Conservation (phyloP, 2,113 vertebrate species). For the Colistium nudipinnis region DNA sequence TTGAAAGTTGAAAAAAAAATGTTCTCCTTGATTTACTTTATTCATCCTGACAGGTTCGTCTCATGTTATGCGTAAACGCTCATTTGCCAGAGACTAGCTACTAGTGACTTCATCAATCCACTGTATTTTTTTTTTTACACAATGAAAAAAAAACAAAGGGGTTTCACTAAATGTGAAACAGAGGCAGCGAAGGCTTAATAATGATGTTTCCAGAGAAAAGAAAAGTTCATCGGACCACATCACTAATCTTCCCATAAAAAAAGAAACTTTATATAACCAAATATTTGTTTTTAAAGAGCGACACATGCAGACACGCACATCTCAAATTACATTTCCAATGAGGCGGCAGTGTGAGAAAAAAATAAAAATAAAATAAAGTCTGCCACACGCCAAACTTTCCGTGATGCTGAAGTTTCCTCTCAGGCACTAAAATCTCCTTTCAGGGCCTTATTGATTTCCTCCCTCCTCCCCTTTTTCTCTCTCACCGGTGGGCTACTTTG, state of each 20-base stretch:
- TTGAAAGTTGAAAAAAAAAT: too few species aligned
- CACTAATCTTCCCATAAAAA: slow-evolving; percentile 5
- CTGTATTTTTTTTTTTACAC: too few species aligned
- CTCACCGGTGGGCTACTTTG: slow-evolving; percentile 44
- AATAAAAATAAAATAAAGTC: too few species aligned
- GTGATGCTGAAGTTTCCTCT: slow-evolving; percentile 8
- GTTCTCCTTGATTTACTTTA: too few species aligned
- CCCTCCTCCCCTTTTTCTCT: slow-evolving; percentile 31
- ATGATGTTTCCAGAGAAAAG: slow-evolving; percentile 20
- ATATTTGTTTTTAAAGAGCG: slow-evolving; percentile 57
- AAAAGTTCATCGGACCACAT: slow-evolving; percentile 17
- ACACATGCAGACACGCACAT: slow-evolving; percentile 8
- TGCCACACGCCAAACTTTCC: slow-evolving; percentile 25
- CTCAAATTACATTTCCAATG: slow-evolving; percentile 39
- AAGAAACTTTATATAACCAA: neutral
- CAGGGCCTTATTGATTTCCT: slow-evolving; percentile 42
- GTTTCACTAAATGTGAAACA: too few species aligned
- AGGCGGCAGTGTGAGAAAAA: slow-evolving; percentile 33
- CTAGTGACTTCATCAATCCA: too few species aligned
- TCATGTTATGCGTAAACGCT: too few species aligned
- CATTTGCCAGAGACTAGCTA: too few species aligned
- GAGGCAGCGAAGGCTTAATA: too few species aligned
- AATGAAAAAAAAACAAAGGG: too few species aligned
- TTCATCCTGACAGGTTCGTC: too few species aligned
- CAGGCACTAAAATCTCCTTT: slow-evolving; percentile 36